phyloP scores from a whole-genome alignment of 2,113 vertebrate species.

The Macquaria australasica region DNA sequence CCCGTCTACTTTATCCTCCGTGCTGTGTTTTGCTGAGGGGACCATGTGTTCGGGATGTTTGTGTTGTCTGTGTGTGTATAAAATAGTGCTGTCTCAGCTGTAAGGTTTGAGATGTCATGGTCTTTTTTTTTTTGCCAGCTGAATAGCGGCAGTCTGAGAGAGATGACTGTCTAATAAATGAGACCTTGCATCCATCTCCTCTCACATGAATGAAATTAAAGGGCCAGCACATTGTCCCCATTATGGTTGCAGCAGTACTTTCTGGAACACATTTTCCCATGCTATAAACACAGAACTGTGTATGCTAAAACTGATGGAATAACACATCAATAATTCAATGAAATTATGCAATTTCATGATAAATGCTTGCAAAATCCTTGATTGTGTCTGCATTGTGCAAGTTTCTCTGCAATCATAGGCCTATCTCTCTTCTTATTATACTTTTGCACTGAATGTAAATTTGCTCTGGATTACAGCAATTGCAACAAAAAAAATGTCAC shows the following conservation, averaged over 20 bases:
- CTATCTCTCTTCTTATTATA: conserved; percentile 10
- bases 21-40: conserved; percentile 64
- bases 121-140: background rate
- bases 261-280: conserved; percentile 19
- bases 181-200: conserved; percentile 39
- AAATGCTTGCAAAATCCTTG: conserved; percentile 13
- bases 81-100: conserved; percentile 54
- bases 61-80: conserved; percentile 50
- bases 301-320: background rate
- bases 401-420: background rate
- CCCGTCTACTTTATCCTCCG: background rate
- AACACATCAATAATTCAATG: background rate
- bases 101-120: conserved; percentile 38
- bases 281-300: conserved; percentile 20
- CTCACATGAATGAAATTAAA: conserved; percentile 72
- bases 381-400: background rate
- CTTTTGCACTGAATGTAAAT: conserved; percentile 35
- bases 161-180: conserved; percentile 40
- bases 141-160: conserved; percentile 42
- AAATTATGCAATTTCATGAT: conserved; percentile 13
- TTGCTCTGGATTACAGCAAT: conserved; percentile 16
- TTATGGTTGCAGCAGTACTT: conserved; percentile 41
- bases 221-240: conserved; percentile 54
- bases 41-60: conserved; percentile 73
- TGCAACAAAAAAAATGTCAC: background rate